Conservation (phyloP, 2,113 vertebrate species). For the Lepisosteus oculatus region DNA sequence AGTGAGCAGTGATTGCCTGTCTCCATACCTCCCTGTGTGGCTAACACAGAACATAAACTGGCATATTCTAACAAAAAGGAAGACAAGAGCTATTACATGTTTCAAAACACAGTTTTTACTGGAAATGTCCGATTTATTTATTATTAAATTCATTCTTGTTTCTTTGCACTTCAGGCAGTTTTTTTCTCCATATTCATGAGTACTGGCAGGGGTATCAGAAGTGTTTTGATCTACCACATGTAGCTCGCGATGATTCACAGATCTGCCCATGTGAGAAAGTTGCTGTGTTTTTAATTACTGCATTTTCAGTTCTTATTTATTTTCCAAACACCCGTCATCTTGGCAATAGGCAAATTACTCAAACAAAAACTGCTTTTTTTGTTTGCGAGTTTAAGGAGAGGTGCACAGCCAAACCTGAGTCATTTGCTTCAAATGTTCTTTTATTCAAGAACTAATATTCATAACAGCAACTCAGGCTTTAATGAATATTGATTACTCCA, state of each 20-base stretch:
- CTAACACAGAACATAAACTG: too few species aligned
- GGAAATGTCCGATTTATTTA: constrained; percentile 68
- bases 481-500: constrained; percentile 75
- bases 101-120: constrained; percentile 70
- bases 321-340: constrained; percentile 39
- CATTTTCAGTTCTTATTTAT: constrained; percentile 34
- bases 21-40: too few species aligned
- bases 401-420: constrained; percentile 23
- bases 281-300: constrained; percentile 46
- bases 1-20: too few species aligned
- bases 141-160: constrained; percentile 68
- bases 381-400: constrained; percentile 39
- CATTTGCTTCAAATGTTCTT: constrained; percentile 45
- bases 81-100: constrained; percentile 62
- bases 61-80: constrained; percentile 66
- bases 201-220: constrained; percentile 50
- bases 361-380: constrained; percentile 33
- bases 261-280: constrained; percentile 35
- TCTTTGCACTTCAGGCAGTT: constrained; percentile 51
- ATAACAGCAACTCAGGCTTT: constrained; percentile 60
- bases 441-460: constrained; percentile 57
- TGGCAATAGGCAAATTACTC: constrained; percentile 9
- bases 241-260: constrained; percentile 32
- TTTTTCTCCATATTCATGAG: too few species aligned
- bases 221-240: constrained; percentile 56